Percentiles rank a stretch among this genome's conserved stretches.
These are phyloP conservation scores for Plectropomus leopardus DNA, from an alignment of 2,113 vertebrate species.

Conservation along the genomic window DNA sequence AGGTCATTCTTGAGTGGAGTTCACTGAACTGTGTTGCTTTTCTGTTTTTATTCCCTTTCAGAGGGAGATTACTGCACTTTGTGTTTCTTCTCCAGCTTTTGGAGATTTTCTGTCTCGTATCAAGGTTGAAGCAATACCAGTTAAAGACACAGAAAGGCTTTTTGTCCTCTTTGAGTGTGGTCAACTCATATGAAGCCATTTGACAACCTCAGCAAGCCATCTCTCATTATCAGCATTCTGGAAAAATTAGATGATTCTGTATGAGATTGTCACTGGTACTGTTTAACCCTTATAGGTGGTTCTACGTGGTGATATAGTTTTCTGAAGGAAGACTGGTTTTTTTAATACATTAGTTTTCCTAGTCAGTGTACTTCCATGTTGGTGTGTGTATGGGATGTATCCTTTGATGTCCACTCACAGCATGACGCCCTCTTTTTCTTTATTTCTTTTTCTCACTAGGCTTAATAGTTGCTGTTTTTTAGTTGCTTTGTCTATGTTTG, in stretches of 20 bases:
- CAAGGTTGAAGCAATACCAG: conserved; percentile 84
- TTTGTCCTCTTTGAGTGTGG: conserved; percentile 62
- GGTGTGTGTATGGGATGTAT: conserved; percentile 77
- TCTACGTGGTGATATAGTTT: conserved; percentile 70
- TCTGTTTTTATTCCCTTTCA: conserved; percentile 61
- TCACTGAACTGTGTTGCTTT: conserved; percentile 77
- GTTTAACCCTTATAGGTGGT: conserved; percentile 79
- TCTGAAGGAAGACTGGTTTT: conserved; percentile 56
- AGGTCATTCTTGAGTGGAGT: conserved; percentile 81
- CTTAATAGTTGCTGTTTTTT: conserved; percentile 66
- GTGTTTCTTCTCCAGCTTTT: conserved; percentile 65
- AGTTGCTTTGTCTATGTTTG: conserved; percentile 80
- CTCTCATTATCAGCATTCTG: conserved; percentile 58
- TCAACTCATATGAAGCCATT: conserved; percentile 67
- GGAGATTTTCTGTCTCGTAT: conserved; percentile 69
- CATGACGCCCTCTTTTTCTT: conserved; percentile 68
- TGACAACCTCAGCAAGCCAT: conserved; percentile 63
- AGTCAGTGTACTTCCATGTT: conserved; percentile 73
- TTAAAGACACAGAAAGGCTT: conserved; percentile 67
- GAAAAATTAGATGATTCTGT: conserved; percentile 42
- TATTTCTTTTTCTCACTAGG: conserved; percentile 57
- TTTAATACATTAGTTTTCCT: conserved; percentile 46
- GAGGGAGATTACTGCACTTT: conserved; percentile 67
- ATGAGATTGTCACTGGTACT: conserved; percentile 80
- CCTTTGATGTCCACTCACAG: conserved; percentile 80